These are phyloP conservation scores for Raja brachyura DNA, from an alignment of 2,113 vertebrate genomes.

Conservation along the genomic window DNA sequence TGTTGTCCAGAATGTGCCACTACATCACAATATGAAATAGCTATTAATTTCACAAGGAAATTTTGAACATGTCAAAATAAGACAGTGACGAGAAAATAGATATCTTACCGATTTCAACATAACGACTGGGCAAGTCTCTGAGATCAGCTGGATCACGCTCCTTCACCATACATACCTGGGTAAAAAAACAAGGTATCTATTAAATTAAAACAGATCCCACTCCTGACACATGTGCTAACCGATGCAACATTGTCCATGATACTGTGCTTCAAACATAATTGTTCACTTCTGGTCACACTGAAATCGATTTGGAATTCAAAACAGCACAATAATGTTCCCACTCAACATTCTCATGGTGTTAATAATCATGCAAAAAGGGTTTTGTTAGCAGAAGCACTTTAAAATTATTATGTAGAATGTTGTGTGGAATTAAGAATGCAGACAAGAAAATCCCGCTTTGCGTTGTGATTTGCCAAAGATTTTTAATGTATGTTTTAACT, in stretches of 20 bases:
- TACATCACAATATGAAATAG: background rate
- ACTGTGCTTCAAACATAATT: background rate
- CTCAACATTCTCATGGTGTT: background rate
- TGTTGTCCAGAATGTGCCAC: background rate
- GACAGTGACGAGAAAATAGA: background rate
- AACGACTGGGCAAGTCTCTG: slow-evolving; percentile 88
- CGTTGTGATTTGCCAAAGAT: background rate
- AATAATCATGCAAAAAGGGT: background rate
- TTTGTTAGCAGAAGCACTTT: background rate
- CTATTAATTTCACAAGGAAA: background rate
- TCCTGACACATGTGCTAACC: background rate
- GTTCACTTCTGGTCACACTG: background rate
- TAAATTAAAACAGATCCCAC: background rate
- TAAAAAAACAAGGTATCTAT: slow-evolving; percentile 42
- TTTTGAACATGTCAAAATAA: background rate
- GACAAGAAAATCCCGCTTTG: background rate
- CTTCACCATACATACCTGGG: slow-evolving; percentile 86
- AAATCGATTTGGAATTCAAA: background rate
- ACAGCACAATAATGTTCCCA: background rate
- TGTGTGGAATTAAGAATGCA: background rate
- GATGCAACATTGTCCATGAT: background rate
- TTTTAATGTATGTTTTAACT: background rate
- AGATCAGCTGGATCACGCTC: slow-evolving; percentile 86
- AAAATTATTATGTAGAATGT: background rate
- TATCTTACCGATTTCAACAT: slow-evolving; percentile 88